phyloP scores from a whole-genome alignment of 2,888 invertebrate genomes.

The Andrena trimmerana region DNA sequence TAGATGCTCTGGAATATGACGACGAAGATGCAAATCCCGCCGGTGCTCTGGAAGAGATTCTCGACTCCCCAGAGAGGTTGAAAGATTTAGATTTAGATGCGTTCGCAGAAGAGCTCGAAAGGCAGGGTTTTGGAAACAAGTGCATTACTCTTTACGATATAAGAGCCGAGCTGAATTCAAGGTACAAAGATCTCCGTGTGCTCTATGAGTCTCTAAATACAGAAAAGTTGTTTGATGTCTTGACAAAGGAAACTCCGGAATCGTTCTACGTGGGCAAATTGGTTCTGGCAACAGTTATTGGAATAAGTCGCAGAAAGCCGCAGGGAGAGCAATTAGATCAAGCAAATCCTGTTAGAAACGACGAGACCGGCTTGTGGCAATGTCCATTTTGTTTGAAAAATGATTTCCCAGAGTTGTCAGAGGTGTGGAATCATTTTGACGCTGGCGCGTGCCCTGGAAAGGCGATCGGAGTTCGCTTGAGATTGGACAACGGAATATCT shows the following conservation, averaged over 20 bases:
- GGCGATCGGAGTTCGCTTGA: conserved; percentile 95
- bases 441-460: conserved; percentile 98
- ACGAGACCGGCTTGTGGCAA: conserved; percentile 98
- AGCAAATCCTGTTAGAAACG: conserved; percentile 97
- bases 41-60: conserved; percentile 98
- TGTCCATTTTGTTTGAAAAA: conserved; percentile 99
- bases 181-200: conserved; percentile 95
- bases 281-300: conserved; percentile 92
- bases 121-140: conserved; percentile 95
- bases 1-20: conserved; percentile 99
- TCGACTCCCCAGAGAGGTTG: conserved; percentile 96
- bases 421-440: conserved; percentile 99
- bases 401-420: conserved; percentile 97
- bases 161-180: conserved; percentile 96
- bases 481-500: conserved; percentile 96
- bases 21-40: conserved; percentile 99
- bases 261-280: conserved; percentile 96
- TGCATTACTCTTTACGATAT: conserved; percentile 99
- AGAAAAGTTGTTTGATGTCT: conserved; percentile 96
- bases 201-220: conserved; percentile 92
- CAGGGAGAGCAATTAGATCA: conserved; percentile 97
- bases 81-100: conserved; percentile 99
- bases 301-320: conserved; percentile 95
- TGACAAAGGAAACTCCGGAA: conserved; percentile 98
- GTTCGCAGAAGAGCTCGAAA: conserved; percentile 98